phyloP scores from a whole-genome alignment of 1,140 invertebrate genomes.

The Araneus ventricosus region DNA sequence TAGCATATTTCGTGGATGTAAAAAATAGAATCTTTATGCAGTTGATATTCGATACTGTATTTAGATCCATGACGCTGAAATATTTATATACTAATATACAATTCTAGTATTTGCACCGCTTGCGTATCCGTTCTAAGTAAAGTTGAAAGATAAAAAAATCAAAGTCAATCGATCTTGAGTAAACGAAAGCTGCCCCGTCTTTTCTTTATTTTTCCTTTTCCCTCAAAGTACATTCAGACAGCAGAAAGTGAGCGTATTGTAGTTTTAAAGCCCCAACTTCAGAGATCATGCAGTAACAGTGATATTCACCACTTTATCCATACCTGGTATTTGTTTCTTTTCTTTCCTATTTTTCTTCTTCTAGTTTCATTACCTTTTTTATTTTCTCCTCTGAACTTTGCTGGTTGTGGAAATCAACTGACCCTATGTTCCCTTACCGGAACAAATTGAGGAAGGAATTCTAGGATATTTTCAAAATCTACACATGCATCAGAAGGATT shows the following conservation, averaged over 20 bases:
- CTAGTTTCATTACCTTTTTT: neutral
- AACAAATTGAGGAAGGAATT: neutral
- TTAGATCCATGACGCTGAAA: too few species aligned
- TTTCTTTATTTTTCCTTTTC: neutral
- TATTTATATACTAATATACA: too few species aligned
- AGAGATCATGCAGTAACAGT: slow-evolving; percentile 35
- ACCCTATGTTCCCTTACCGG: neutral
- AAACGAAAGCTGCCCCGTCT: neutral
- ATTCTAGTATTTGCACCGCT: too few species aligned
- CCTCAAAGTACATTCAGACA: neutral
- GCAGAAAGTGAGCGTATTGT: neutral
- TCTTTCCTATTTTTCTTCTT: neutral
- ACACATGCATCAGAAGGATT: neutral
- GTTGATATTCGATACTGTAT: too few species aligned
- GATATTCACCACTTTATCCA: neutral
- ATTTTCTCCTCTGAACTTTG: neutral
- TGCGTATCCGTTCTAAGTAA: too few species aligned
- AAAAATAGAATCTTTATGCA: too few species aligned
- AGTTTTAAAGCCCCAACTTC: slow-evolving; percentile 27
- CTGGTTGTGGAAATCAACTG: neutral
- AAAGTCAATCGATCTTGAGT: neutral
- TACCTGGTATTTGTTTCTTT: neutral
- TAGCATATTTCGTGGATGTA: too few species aligned
- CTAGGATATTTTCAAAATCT: neutral
- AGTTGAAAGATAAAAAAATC: neutral